Evolutionary conservation across 1,140 invertebrate genomes (phyloP).

Genomic region (Heliconius eleuchia): DNA sequence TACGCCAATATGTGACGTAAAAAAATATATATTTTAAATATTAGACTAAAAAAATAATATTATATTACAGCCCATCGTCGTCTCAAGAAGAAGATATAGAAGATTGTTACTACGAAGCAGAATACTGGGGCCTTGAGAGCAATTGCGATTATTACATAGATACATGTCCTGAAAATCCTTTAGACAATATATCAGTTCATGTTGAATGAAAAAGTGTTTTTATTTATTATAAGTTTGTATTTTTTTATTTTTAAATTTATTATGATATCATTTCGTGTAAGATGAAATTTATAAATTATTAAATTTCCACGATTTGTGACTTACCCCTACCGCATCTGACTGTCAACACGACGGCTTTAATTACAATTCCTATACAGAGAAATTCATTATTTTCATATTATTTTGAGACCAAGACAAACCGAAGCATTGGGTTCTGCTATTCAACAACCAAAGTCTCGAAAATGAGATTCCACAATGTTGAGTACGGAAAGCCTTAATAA

Average conservation of each 20-base stretch:
- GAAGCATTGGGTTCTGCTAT: not conserved
- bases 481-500: not conserved
- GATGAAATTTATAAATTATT: too few relatives aligned
- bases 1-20: too few relatives aligned
- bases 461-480: not conserved
- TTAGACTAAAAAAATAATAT: not conserved
- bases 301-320: too few relatives aligned
- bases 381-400: too few relatives aligned
- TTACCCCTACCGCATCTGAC: too few relatives aligned
- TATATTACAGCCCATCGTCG: constrained; percentile 62
- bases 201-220: not conserved
- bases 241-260: too few relatives aligned
- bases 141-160: constrained; percentile 49
- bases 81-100: constrained; percentile 64
- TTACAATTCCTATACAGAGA: too few relatives aligned
- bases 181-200: constrained; percentile 44
- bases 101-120: constrained; percentile 69
- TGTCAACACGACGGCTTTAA: too few relatives aligned
- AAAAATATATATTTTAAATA: too few relatives aligned
- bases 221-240: not conserved
- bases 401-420: too few relatives aligned
- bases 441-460: not conserved
- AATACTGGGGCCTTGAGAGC: constrained; percentile 58
- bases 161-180: constrained; percentile 50
- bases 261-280: too few relatives aligned